phyloP scores from a whole-genome alignment of 30 jellyfish, hydroid and myxozoan genomes.

The Mastigias papua region DNA sequence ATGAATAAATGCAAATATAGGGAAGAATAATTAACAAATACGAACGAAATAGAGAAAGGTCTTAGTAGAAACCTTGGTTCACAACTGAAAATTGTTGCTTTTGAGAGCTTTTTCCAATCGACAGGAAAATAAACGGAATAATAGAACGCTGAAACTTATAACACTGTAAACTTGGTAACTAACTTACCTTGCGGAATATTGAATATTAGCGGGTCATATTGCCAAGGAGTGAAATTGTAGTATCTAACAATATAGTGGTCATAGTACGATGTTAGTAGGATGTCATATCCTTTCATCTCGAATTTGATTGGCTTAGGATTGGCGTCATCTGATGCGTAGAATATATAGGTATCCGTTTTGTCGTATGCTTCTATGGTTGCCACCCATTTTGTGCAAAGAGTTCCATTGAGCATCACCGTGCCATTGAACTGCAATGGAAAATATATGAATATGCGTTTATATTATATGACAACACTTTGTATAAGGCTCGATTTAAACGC shows the following conservation, averaged over 20 bases:
- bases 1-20: too few relatives aligned
- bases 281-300: slow-evolving; percentile 93
- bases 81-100: too few relatives aligned
- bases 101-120: too few relatives aligned
- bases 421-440: slow-evolving; percentile 67
- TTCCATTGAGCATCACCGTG: slow-evolving; percentile 48
- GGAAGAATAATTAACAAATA: too few relatives aligned
- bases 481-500: too few relatives aligned
- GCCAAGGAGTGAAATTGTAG: slow-evolving; percentile 61
- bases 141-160: too few relatives aligned
- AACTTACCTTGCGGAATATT: slow-evolving; percentile 90
- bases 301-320: slow-evolving; percentile 73
- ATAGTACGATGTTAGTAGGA: slow-evolving; percentile 80
- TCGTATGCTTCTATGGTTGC: slow-evolving; percentile 46
- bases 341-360: slow-evolving; percentile 82
- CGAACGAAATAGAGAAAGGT: too few relatives aligned
- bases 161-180: too few relatives aligned
- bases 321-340: slow-evolving; percentile 74
- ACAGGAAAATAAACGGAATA: too few relatives aligned
- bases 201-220: slow-evolving; percentile 61
- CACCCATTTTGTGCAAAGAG: slow-evolving; percentile 64
- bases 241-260: slow-evolving; percentile 87
- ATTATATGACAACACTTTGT: too few relatives aligned
- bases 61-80: too few relatives aligned
- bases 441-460: too few relatives aligned